A percentile compares a stretch with the other conserved stretches of the same genome.
These are phyloP conservation scores for Anableps anableps DNA, from an alignment of 2,797 vertebrate species.

Conservation along the genomic window DNA sequence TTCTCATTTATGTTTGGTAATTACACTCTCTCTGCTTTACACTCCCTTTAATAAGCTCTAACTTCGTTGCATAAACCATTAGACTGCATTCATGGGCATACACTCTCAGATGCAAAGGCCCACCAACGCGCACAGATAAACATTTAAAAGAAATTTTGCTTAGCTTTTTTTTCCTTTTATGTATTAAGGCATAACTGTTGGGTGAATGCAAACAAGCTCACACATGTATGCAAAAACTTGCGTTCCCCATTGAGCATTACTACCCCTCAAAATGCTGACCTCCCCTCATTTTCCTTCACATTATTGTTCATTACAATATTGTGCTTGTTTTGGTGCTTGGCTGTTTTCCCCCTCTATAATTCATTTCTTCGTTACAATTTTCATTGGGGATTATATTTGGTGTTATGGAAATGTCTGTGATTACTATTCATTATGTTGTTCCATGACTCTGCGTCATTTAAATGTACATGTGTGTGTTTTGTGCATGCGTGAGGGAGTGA, in stretches of 20 bases:
- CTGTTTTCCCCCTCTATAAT: conserved; percentile 55
- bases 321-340: conserved; percentile 64
- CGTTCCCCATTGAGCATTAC: conserved; percentile 5
- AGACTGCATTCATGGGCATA: conserved; percentile 56
- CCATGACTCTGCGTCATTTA: conserved; percentile 72
- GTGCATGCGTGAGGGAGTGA: conserved; percentile 9
- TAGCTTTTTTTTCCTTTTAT: conserved; percentile 27
- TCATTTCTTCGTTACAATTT: conserved; percentile 75
- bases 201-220: conserved; percentile 8
- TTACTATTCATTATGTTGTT: conserved; percentile 79
- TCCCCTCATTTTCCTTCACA: conserved; percentile 36
- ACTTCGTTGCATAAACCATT: conserved; percentile 76
- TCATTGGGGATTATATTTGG: conserved; percentile 75
- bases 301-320: conserved; percentile 73
- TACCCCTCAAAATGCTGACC: conserved; percentile 25
- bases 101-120: conserved; percentile 23
- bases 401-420: conserved; percentile 75
- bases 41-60: conserved; percentile 80
- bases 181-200: conserved; percentile 18
- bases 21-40: conserved; percentile 81
- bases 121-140: conserved; percentile 53
- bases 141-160: conserved; percentile 58
- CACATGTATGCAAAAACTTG: background rate
- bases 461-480: conserved; percentile 49
- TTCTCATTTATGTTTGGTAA: conserved; percentile 83